A percentile compares a stretch with the other conserved stretches of the same genome.
These are phyloP conservation scores for Eidolon dupreanum DNA, from an alignment of 2,797 vertebrate species.

Conservation along the genomic window DNA sequence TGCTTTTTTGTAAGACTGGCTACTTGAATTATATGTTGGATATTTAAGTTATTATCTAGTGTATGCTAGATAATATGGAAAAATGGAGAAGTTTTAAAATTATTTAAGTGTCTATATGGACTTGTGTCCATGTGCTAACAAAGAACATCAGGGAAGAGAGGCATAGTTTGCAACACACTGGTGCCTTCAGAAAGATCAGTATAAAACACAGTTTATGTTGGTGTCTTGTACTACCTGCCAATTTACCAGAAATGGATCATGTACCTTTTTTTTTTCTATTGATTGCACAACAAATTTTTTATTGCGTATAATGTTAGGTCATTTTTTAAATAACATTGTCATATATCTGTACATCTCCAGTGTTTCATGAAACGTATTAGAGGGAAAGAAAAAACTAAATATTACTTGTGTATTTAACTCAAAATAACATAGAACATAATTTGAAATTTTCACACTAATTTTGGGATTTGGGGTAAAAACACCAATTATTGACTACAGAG, in stretches of 20 bases:
- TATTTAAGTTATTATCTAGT: slow-evolving; percentile 5
- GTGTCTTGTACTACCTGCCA: neutral
- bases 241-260: neutral
- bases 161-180: neutral
- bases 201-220: neutral
- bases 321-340: neutral
- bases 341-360: neutral
- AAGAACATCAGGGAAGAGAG: neutral
- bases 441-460: neutral
- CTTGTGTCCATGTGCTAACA: neutral
- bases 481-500: neutral
- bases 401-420: neutral
- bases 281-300: neutral
- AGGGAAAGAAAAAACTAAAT: neutral
- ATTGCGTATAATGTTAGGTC: neutral
- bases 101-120: neutral
- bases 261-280: neutral
- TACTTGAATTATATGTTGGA: neutral
- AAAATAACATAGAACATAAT: neutral
- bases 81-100: neutral
- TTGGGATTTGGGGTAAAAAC: neutral
- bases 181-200: neutral
- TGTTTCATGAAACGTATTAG: neutral
- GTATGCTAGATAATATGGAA: neutral
- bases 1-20: neutral